Conservation (phyloP, 2,113 vertebrate genomes). For the Sylvicapra grimmia region DNA sequence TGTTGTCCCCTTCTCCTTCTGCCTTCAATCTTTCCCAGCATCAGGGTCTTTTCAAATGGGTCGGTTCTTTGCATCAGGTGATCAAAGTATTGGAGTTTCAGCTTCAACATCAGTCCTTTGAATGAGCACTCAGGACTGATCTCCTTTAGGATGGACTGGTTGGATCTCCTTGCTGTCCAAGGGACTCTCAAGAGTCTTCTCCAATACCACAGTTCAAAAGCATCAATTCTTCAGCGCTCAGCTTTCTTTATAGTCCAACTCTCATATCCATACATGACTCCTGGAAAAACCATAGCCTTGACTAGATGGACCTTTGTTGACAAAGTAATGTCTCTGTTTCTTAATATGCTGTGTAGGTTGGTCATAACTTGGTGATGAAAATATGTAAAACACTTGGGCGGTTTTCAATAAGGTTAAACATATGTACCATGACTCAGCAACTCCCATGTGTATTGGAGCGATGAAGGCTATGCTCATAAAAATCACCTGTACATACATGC, state of each 20-base stretch:
- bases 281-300: neutral
- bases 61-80: neutral
- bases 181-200: neutral
- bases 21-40: neutral
- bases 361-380: neutral
- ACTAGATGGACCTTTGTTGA: neutral
- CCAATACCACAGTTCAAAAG: neutral
- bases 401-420: neutral
- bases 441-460: neutral
- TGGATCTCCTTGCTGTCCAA: neutral
- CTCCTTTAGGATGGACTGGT: neutral
- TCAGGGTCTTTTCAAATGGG: neutral
- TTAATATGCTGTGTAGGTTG: neutral
- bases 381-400: neutral
- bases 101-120: neutral
- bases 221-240: accelerated
- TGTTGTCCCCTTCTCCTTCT: accelerated
- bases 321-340: neutral
- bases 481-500: neutral
- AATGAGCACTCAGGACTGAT: neutral
- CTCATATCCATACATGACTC: neutral
- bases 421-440: neutral
- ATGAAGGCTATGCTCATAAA: neutral
- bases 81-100: neutral
- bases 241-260: neutral